phyloP scores from a whole-genome alignment of 2,113 vertebrate species.

The Cynocephalus volans region DNA sequence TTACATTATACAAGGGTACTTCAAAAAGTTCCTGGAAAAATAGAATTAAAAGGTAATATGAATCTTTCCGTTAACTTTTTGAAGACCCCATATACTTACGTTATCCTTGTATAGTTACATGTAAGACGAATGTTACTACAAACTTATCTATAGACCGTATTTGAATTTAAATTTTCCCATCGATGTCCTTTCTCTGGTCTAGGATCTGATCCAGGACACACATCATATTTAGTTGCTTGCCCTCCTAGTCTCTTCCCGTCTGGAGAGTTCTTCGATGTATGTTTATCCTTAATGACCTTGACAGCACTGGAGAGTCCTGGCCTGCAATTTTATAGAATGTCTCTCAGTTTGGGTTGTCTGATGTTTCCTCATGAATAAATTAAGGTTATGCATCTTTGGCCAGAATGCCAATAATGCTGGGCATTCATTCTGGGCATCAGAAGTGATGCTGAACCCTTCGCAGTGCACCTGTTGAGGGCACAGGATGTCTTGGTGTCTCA shows the following conservation, averaged over 20 bases:
- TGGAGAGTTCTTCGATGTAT: fast-evolving
- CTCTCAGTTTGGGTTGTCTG: neutral
- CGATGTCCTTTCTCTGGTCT: neutral
- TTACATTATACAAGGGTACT: too few relatives aligned
- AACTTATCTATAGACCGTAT: fast-evolving
- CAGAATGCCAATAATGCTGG: too few relatives aligned
- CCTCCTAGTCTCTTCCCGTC: too few relatives aligned
- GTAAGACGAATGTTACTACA: fast-evolving
- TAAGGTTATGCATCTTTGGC: fast-evolving
- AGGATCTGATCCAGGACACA: too few relatives aligned
- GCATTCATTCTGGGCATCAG: too few relatives aligned
- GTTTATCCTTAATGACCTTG: neutral
- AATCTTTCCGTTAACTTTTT: too few relatives aligned
- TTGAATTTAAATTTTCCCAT: fast-evolving
- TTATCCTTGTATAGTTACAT: neutral
- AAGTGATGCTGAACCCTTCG: too few relatives aligned
- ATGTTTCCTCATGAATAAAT: neutral
- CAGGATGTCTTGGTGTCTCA: fast-evolving
- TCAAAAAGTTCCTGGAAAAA: too few relatives aligned
- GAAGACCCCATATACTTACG: neutral
- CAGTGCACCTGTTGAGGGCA: fast-evolving
- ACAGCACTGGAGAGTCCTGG: neutral
- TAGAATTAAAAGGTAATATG: too few relatives aligned
- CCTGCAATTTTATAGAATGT: fast-evolving
- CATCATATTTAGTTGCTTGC: neutral